Conservation (phyloP, 1,140 invertebrate genomes). For the Sycobia sp. region DNA sequence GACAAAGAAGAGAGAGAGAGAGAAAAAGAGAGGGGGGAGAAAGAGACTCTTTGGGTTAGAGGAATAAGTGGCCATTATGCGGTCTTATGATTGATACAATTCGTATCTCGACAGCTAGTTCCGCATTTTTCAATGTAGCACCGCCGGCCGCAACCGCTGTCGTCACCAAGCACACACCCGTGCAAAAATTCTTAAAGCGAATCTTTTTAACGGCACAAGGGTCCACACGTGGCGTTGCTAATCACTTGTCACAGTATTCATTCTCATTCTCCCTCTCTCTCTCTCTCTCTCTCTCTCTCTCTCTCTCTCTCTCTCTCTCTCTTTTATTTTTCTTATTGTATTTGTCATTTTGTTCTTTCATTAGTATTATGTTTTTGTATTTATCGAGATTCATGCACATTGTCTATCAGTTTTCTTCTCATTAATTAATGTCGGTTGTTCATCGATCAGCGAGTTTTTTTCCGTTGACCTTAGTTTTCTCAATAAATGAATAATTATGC, state of each 20-base stretch:
- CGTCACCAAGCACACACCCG: conserved; percentile 38
- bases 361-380: no score
- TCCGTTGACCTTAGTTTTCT: no score
- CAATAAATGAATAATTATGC: no score
- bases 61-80: conserved; percentile 60
- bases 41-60: conserved; percentile 44
- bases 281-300: conserved; percentile 36
- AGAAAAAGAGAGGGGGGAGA: no score
- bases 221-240: conserved; percentile 53
- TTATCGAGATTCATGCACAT: no score
- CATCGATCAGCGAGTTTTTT: no score
- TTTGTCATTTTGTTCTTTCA: background rate
- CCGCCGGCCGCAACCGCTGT: no score
- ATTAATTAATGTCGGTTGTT: no score
- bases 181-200: conserved; percentile 54
- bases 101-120: conserved; percentile 62
- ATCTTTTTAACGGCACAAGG: conserved; percentile 58
- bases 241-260: conserved; percentile 41
- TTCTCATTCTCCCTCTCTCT: conserved; percentile 31
- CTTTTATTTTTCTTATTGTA: no score
- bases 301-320: background rate
- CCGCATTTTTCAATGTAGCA: conserved; percentile 38
- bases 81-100: conserved; percentile 64
- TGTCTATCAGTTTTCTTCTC: no score
- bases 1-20: no score